Conservation (phyloP, 2,113 vertebrate species). For the Oostethus manadensis region DNA sequence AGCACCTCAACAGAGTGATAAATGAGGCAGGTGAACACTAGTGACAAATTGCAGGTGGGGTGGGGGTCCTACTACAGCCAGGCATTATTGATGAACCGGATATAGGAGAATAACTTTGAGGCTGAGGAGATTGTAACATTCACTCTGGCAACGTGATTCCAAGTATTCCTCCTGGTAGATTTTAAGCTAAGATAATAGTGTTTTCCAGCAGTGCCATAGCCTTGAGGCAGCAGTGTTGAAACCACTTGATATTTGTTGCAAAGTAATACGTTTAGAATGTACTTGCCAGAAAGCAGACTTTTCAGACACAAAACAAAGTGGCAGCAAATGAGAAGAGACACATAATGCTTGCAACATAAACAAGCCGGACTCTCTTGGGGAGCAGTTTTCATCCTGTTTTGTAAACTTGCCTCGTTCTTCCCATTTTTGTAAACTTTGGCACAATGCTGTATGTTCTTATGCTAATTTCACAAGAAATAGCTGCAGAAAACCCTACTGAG, state of each 20-base stretch:
- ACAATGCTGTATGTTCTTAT: background rate
- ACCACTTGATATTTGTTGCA: conserved; percentile 29
- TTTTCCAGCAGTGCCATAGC: background rate
- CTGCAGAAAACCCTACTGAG: background rate
- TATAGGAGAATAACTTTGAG: conserved; percentile 16
- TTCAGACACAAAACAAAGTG: conserved; percentile 23
- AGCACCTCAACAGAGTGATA: conserved; percentile 45
- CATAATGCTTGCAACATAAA: conserved; percentile 6
- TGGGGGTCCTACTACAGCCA: conserved; percentile 11
- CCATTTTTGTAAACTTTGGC: conserved; percentile 1
- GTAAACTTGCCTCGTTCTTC: conserved; percentile 7
- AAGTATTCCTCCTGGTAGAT: conserved; percentile 11
- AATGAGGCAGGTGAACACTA: conserved; percentile 48
- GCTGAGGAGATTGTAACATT: conserved; percentile 5
- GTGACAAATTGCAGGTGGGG: conserved; percentile 25
- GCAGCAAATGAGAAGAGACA: conserved; percentile 31
- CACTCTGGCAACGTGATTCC: background rate
- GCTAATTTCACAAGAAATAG: background rate
- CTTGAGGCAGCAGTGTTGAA: conserved; percentile 2
- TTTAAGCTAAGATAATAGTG: conserved; percentile 10
- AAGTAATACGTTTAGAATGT: conserved; percentile 19
- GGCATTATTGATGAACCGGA: conserved; percentile 27
- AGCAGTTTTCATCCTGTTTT: conserved; percentile 26
- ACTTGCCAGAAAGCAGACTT: conserved; percentile 27
- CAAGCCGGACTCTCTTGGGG: background rate